phyloP scores from a whole-genome alignment of 2,113 vertebrate species.

The Nettapus auritus region DNA sequence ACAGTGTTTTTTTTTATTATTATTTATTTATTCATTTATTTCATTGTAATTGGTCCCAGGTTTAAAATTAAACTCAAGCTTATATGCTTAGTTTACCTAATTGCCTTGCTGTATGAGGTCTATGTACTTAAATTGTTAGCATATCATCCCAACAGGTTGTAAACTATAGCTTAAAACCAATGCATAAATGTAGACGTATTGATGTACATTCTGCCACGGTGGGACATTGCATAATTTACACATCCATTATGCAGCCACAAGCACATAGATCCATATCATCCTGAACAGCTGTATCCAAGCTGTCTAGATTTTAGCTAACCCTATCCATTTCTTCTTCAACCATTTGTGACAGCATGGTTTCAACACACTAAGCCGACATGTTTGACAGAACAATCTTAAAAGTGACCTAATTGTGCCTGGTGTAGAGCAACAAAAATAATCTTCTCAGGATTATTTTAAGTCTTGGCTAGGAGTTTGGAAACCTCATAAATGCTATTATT shows the following conservation, averaged over 20 bases:
- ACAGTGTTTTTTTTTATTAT: background rate
- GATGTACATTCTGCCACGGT: constrained; percentile 9
- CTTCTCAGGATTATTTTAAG: background rate
- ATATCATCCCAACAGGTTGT: constrained; percentile 2
- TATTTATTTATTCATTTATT: background rate
- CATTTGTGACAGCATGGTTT: background rate
- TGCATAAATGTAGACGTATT: constrained; percentile 15
- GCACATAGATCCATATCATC: constrained; percentile 15
- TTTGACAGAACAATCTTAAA: background rate
- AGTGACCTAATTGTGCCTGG: background rate
- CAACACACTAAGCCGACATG: background rate
- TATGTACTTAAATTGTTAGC: constrained; percentile 17
- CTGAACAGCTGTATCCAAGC: background rate
- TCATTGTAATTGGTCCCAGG: constrained; percentile 1
- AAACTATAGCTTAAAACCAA: constrained; percentile 22
- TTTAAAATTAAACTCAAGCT: constrained; percentile 34
- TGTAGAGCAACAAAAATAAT: background rate
- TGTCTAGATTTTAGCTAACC: background rate
- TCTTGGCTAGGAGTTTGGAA: background rate
- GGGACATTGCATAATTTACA: constrained; percentile 19
- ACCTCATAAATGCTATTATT: background rate
- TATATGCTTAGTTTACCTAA: constrained; percentile 48
- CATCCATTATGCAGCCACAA: constrained; percentile 21
- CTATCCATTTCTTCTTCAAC: background rate
- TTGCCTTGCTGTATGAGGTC: background rate